A percentile compares a stretch with the other conserved stretches of the same genome.
Conservation (phyloP, 1,140 invertebrate genomes). For the Drosophila busckii region DNA sequence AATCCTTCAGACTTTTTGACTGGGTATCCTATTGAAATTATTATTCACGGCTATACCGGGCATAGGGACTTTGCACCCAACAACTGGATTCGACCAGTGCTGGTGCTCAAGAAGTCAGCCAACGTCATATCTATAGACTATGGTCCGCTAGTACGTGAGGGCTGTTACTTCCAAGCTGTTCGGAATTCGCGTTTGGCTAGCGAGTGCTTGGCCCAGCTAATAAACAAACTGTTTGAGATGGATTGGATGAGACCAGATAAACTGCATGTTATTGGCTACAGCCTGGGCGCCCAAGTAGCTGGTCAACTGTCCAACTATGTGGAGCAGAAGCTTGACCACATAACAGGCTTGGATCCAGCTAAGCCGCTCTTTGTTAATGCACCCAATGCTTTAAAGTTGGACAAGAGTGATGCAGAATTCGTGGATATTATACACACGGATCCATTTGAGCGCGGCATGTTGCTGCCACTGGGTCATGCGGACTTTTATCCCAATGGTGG, state of each 20-base stretch:
- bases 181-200: constrained; percentile 80
- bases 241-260: constrained; percentile 79
- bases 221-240: constrained; percentile 81
- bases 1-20: constrained; percentile 79
- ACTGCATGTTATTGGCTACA: constrained; percentile 93
- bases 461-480: constrained; percentile 78
- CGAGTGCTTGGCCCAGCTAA: constrained; percentile 81
- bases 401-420: constrained; percentile 81
- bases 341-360: constrained; percentile 82
- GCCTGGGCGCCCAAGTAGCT: constrained; percentile 91
- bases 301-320: constrained; percentile 86
- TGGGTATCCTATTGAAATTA: constrained; percentile 80
- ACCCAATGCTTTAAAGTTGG: constrained; percentile 79
- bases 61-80: constrained; percentile 81
- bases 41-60: constrained; percentile 83
- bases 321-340: constrained; percentile 78
- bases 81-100: constrained; percentile 80
- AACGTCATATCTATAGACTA: constrained; percentile 82
- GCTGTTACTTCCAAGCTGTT: constrained; percentile 81
- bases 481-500: constrained; percentile 84
- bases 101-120: constrained; percentile 79
- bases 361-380: constrained; percentile 80
- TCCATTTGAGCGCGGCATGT: constrained; percentile 80
- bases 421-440: constrained; percentile 77
- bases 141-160: constrained; percentile 79